These are phyloP conservation scores for Neomonachus schauinslandi DNA, from an alignment of 2,113 vertebrate genomes.

Conservation along the genomic window DNA sequence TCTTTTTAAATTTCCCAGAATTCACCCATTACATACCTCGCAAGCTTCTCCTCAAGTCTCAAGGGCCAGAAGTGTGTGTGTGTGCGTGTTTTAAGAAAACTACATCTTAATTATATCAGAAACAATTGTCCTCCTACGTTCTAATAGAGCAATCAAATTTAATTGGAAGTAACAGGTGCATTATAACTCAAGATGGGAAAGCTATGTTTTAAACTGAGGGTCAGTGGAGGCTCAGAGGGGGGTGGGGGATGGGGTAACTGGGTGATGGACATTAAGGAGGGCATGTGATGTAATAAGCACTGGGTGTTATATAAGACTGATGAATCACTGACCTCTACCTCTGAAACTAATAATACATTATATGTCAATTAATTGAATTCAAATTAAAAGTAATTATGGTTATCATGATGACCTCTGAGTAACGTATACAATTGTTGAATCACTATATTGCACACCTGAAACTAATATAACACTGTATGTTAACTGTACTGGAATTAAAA, in stretches of 20 bases:
- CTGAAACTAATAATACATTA: neutral
- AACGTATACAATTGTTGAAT: neutral
- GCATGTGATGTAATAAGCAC: neutral
- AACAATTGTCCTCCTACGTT: neutral
- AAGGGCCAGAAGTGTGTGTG: neutral
- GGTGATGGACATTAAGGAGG: neutral
- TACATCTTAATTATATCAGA: neutral
- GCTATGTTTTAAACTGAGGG: neutral
- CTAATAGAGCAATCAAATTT: neutral
- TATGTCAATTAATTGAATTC: neutral
- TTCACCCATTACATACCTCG: neutral
- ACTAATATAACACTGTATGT: neutral
- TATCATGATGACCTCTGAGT: neutral
- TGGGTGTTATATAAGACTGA: neutral
- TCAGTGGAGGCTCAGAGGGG: neutral
- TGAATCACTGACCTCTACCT: neutral
- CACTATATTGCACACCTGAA: neutral
- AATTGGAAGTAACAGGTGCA: neutral
- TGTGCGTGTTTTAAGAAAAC: neutral
- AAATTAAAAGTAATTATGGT: neutral
- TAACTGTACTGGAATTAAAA: neutral
- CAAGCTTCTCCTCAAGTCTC: neutral
- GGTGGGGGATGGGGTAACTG: neutral
- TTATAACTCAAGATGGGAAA: neutral
- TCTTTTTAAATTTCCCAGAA: constrained; percentile 6